Evolutionary conservation across 2,113 vertebrate genomes (phyloP).

Genomic region (Gallinago jamesoni): DNA sequence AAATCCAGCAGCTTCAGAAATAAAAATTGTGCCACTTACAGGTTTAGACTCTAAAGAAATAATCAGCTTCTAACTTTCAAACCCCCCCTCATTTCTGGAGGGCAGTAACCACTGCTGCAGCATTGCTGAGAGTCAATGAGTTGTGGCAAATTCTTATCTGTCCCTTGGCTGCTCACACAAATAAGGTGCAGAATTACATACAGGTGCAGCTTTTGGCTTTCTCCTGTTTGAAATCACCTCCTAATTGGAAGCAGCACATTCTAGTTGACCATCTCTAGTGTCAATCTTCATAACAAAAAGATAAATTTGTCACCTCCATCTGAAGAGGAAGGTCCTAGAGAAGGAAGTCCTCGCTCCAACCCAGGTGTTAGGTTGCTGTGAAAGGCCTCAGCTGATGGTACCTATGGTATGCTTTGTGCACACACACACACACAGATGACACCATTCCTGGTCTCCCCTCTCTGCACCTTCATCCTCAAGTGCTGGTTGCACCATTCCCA

Average conservation of each 20-base stretch:
- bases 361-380: background rate
- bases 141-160: background rate
- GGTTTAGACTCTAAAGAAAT: background rate
- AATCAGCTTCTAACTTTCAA: background rate
- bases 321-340: background rate
- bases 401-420: background rate
- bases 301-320: background rate
- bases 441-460: background rate
- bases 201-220: background rate
- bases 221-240: background rate
- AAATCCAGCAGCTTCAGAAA: background rate
- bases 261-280: background rate
- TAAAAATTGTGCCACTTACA: background rate
- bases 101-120: background rate
- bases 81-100: background rate
- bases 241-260: background rate
- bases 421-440: background rate
- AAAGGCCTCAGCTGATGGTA: background rate
- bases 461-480: background rate
- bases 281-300: background rate
- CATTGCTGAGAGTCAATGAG: background rate
- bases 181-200: background rate
- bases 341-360: background rate
- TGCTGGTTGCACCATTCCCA: background rate
- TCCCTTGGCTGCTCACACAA: background rate